Evolutionary conservation across 2,113 vertebrate species (phyloP).

Genomic region (Cromileptes altivelis): DNA sequence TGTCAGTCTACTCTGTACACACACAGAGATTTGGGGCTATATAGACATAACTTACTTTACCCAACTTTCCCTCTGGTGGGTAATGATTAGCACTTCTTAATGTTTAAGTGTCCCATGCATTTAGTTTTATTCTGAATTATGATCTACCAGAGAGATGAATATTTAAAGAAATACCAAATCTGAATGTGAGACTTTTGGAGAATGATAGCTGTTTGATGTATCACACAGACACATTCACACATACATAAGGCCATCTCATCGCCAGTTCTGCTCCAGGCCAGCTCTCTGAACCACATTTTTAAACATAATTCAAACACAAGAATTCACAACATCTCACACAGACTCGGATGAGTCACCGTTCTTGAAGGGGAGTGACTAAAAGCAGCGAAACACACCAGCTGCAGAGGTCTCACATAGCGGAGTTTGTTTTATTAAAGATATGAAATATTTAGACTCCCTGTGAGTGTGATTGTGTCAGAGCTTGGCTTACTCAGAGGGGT

Average conservation of each 20-base stretch:
- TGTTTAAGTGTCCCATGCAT: background rate
- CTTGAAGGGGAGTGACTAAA: conserved; percentile 39
- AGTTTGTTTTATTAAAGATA: conserved; percentile 57
- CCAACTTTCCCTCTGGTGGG: background rate
- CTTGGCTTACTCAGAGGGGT: background rate
- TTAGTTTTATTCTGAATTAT: background rate
- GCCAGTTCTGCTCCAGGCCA: background rate
- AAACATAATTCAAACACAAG: conserved; percentile 28
- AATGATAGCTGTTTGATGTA: background rate
- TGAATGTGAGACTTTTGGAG: conserved; percentile 5
- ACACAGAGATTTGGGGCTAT: background rate
- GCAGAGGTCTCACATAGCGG: conserved; percentile 5
- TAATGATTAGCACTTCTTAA: background rate
- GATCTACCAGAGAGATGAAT: background rate
- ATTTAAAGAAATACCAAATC: background rate
- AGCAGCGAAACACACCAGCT: conserved; percentile 15
- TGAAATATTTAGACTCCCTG: conserved; percentile 54
- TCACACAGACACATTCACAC: conserved; percentile 27
- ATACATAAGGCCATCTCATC: conserved; percentile 25
- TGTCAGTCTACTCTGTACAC: background rate
- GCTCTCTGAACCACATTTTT: conserved; percentile 18
- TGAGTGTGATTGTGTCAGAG: conserved; percentile 29
- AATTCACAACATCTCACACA: conserved; percentile 21
- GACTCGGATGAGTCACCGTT: conserved; percentile 54
- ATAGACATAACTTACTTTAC: background rate